These are phyloP conservation scores for Forbesichthys papilliferus DNA, from an alignment of 2,113 vertebrate genomes.

Conservation along the genomic window DNA sequence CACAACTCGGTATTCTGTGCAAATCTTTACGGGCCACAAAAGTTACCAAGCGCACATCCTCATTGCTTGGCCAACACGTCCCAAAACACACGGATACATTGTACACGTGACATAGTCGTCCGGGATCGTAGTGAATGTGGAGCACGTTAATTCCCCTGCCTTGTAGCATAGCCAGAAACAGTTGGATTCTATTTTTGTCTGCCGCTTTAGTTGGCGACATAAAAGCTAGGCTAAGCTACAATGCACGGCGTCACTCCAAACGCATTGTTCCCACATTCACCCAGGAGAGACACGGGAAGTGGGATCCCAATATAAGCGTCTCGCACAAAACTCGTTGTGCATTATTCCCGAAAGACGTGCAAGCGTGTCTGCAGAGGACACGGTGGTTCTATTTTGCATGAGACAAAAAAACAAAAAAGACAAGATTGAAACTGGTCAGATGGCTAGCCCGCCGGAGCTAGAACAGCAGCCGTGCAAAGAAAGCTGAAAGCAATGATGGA, in stretches of 20 bases:
- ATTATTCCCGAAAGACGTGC: slow-evolving; percentile 22
- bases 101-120: neutral
- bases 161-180: slow-evolving; percentile 53
- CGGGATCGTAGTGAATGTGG: slow-evolving; percentile 5
- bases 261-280: slow-evolving; percentile 63
- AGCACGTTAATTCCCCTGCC: slow-evolving; percentile 14
- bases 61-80: slow-evolving; percentile 2
- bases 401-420: slow-evolving; percentile 15
- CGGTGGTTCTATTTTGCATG: slow-evolving; percentile 5
- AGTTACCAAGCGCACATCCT: slow-evolving; percentile 49
- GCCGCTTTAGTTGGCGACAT: slow-evolving; percentile 35
- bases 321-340: neutral
- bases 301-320: slow-evolving; percentile 32
- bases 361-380: neutral
- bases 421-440: slow-evolving; percentile 36
- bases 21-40: slow-evolving; percentile 48
- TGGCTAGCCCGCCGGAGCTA: slow-evolving; percentile 54
- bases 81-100: slow-evolving; percentile 17
- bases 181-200: slow-evolving; percentile 57
- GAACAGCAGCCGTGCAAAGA: slow-evolving; percentile 36
- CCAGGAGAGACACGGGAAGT: slow-evolving; percentile 15
- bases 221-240: slow-evolving; percentile 47
- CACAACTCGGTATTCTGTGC: slow-evolving; percentile 17
- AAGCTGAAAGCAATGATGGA: slow-evolving; percentile 34
- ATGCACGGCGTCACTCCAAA: slow-evolving; percentile 31